phyloP scores from a whole-genome alignment of 1,140 invertebrate genomes.

The Neodiprion pinetum region DNA sequence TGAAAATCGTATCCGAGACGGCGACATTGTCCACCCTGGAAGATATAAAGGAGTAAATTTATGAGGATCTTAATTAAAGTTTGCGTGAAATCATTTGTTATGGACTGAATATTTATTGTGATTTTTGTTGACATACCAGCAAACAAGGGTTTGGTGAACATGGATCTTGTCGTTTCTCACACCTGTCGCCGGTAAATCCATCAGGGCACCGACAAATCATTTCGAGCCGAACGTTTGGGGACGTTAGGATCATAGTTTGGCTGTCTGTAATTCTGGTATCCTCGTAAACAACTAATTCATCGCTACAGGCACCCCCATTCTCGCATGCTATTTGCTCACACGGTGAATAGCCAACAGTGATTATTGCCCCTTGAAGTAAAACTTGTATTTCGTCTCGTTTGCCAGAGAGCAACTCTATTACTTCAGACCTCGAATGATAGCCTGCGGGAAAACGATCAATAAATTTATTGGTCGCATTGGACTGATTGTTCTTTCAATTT shows the following conservation, averaged over 20 bases:
- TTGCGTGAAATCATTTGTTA: background rate
- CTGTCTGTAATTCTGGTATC: constrained; percentile 78
- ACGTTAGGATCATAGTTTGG: constrained; percentile 79
- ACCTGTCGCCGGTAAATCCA: constrained; percentile 79
- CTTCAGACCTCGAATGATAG: constrained; percentile 68
- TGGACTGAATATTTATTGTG: background rate
- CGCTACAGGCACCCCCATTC: constrained; percentile 79
- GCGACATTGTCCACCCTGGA: constrained; percentile 78
- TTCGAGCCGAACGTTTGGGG: constrained; percentile 78
- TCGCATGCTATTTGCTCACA: constrained; percentile 74
- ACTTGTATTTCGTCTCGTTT: constrained; percentile 71
- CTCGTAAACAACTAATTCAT: constrained; percentile 73
- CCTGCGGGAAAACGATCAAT: constrained; percentile 41
- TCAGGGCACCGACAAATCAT: constrained; percentile 81
- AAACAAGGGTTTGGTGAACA: constrained; percentile 91
- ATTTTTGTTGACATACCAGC: constrained; percentile 35
- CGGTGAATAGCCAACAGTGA: constrained; percentile 75
- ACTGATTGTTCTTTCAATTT: background rate
- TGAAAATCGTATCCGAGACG: constrained; percentile 82
- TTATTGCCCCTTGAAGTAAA: constrained; percentile 65
- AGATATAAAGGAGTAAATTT: constrained; percentile 10
- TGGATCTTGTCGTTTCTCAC: constrained; percentile 86
- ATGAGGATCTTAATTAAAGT: background rate
- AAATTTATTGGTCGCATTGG: constrained; percentile 6
- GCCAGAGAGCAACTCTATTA: constrained; percentile 68